A percentile compares a stretch with the other conserved stretches of the same genome.
Evolutionary conservation across 1,140 invertebrate species (phyloP).

Genomic region (Eumaeus atala): DNA sequence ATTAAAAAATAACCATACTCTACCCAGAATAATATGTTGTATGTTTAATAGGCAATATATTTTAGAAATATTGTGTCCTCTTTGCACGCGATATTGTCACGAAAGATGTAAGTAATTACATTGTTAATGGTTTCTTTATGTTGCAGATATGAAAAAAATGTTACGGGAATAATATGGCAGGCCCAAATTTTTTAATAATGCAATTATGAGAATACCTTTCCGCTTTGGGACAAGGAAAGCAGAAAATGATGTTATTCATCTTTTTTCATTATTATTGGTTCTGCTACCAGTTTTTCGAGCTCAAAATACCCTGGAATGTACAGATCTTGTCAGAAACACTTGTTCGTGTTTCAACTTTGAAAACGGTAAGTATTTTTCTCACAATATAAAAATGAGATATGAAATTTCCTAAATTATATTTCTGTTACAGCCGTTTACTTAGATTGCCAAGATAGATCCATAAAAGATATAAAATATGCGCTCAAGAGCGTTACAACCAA

Average conservation of each 20-base stretch:
- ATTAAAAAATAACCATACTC: no score
- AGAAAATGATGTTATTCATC: conserved; percentile 47
- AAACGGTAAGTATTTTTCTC: conserved; percentile 43
- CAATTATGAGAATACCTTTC: conserved; percentile 66
- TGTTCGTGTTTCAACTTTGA: conserved; percentile 65
- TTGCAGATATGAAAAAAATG: conserved; percentile 39
- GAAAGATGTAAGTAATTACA: not conserved
- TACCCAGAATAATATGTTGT: no score
- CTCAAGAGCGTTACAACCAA: conserved; percentile 47
- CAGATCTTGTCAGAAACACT: conserved; percentile 54
- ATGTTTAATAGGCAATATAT: no score
- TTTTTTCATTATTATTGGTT: conserved; percentile 62
- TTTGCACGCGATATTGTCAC: no score
- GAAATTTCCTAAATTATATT: conserved; percentile 11
- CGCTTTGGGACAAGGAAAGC: conserved; percentile 48
- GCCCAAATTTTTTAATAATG: conserved; percentile 51
- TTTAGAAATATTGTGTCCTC: no score
- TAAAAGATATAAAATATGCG: conserved; percentile 59
- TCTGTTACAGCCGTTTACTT: conserved; percentile 55
- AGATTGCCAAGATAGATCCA: conserved; percentile 57
- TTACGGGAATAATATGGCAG: conserved; percentile 34
- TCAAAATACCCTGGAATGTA: conserved; percentile 65
- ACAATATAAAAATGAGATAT: not conserved
- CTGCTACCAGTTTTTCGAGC: conserved; percentile 57
- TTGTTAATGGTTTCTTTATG: conserved; percentile 23